Evolutionary conservation across 2,797 vertebrate genomes (phyloP), one percentile per base, ranked within the genome.

Genomic region (Acanthiza pusilla): DNA sequence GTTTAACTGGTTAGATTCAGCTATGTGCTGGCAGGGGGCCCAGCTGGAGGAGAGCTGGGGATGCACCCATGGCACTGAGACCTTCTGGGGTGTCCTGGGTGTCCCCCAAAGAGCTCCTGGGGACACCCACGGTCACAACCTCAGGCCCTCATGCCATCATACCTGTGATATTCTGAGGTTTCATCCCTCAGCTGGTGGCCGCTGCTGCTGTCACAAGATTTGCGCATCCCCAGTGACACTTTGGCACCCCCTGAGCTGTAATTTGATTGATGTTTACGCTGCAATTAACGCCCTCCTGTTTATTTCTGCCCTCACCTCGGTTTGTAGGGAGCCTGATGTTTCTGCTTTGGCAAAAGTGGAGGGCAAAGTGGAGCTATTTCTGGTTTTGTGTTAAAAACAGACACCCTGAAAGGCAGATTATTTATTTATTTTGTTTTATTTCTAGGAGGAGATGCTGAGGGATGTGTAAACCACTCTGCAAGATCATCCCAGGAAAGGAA

Each of bases 71-170:
- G 12, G 22, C 45, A 22, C 38, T 7, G 57, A 58, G 72, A 75
- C 25, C 4, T 74, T 88, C 8, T 2, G 11, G 58, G 67, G 29
- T 32, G 34, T 73, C 51, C 67, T 65, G 73, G 43, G 38, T 40
- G 32, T 75, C 67, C 70, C 34, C 25, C 45, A 14, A 15, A 48
- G 10, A 2, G 12, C 36, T 65, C 25, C 25, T 4, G 9, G 19
- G 45, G 19, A 0, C 29, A 10, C 5, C 10, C 11, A 1, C 5
- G 40, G 34, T 8, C 27, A 13, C 1, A 2, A 8, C 34, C 45
- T 26, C 50, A 38, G 54, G 29, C 18, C 34, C 38, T 55, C 1
- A 0, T 1, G 4, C 32, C 6, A 1, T 20, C 36, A 43, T 16
- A 3, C 0, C 8, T 10, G 7, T 4, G 57, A 17, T 14, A 1